Evolutionary conservation across 2,888 invertebrate genomes (phyloP), one percentile per base, ranked within the genome.

Genomic region (Didymodactylos carnosus): DNA sequence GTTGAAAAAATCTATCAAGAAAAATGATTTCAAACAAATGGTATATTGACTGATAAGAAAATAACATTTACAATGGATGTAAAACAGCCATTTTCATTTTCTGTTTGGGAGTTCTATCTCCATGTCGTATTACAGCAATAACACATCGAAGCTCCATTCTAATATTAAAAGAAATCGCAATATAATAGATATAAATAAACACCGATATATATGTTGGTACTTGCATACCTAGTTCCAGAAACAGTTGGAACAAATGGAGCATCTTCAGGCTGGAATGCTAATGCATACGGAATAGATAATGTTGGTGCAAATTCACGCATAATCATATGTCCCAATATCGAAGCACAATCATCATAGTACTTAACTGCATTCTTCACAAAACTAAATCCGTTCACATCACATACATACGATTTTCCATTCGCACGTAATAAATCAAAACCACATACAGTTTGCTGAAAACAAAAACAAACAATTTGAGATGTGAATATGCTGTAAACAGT

Each of bases 51-150:
- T 8, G 6, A 49, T 3, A 49, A 49, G 23, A 14, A 49, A 7
- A 29, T 16, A n/a, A 35, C n/a, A 6, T 35, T 62, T 62, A 62
- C 62, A 92, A 92, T 6, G 90, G 91, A 87, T 95, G 94, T 72
- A 94, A 87, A n/a, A 95, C 95, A 87, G 95, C 95, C 78, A 97
- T 95, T 84, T 99, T 99, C 97, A 99, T 98, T 86, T 99, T 99
- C 85, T 99, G 98, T 83, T 99, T 99, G 0, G 98, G 98, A 19
- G 98, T 99, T 77, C 98, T 86, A 84, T 99, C 98, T 0, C 98
- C 98, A 81, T 98, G 98, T 76, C 98, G 86, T 76, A 98, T 97
- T 8, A 98, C 92, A 39, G 92, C 98, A 51, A 95, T 93, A 6
- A 98, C 97, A 83, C 97, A 97, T 39, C 98, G 86, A 75, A 90